Percentiles rank a stretch among this genome's conserved stretches.
Conservation (phyloP, 1,140 invertebrate genomes). For the Spodoptera frugiperda region DNA sequence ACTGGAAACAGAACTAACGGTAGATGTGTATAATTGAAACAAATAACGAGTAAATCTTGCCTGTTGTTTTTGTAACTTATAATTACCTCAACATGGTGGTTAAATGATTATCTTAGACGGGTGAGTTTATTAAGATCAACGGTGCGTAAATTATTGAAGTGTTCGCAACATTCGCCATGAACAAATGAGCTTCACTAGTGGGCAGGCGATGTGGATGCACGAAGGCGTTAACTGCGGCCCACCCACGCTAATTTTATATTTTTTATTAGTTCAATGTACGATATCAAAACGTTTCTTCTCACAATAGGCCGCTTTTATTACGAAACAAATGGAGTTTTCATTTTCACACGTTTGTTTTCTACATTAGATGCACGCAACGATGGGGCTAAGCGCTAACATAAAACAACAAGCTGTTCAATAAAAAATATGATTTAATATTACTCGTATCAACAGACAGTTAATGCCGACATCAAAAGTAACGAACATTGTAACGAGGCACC, state of each 20-base stretch:
- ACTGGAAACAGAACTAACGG: constrained; percentile 29
- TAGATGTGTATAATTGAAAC: constrained; percentile 1
- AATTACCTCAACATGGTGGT: constrained; percentile 25
- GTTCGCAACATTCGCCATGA: constrained; percentile 39
- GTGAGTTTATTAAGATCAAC: constrained; percentile 40
- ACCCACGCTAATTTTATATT: constrained; percentile 28
- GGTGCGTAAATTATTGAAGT: constrained; percentile 46
- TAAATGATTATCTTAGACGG: constrained; percentile 31
- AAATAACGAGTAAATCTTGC: neutral
- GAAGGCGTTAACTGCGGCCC: constrained; percentile 28
- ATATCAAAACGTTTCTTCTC: neutral
- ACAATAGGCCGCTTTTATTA: neutral
- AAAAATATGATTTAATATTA: no score
- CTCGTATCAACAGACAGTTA: neutral
- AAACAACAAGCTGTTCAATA: no score
- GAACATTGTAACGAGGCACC: neutral
- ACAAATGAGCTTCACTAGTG: neutral
- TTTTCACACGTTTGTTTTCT: constrained; percentile 13
- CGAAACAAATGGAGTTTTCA: neutral
- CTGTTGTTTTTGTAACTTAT: constrained; percentile 20
- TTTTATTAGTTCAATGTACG: constrained; percentile 30
- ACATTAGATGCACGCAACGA: constrained; percentile 10
- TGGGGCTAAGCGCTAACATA: neutral
- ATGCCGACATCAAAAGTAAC: no score
- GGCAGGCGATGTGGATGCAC: constrained; percentile 6